These are phyloP conservation scores for Agonopterix heracliana DNA, from an alignment of 2,888 invertebrate genomes.

Conservation along the genomic window DNA sequence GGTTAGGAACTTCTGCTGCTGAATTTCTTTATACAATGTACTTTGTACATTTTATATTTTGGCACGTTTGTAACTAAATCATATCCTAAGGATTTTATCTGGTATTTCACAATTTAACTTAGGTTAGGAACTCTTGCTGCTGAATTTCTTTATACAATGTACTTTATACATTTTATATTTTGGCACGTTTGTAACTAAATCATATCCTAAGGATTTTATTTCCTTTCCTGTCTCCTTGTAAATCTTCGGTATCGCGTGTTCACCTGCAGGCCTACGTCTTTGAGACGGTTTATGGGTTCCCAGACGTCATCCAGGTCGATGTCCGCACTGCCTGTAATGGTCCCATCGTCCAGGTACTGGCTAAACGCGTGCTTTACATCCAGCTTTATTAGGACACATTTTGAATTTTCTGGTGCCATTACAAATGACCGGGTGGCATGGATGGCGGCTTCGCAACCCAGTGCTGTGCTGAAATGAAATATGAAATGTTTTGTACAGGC, in stretches of 20 bases:
- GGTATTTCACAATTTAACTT: background rate
- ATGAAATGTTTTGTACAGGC: too few relatives aligned
- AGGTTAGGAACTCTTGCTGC: background rate
- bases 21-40: background rate
- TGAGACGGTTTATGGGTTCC: too few relatives aligned
- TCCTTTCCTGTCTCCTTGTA: slow-evolving; percentile 6
- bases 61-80: background rate
- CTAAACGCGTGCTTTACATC: too few relatives aligned
- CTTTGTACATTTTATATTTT: background rate
- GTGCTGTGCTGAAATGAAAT: too few relatives aligned
- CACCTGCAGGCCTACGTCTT: too few relatives aligned
- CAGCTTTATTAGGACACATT: too few relatives aligned
- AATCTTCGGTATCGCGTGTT: background rate
- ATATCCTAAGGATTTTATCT: background rate
- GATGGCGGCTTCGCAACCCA: too few relatives aligned
- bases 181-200: background rate
- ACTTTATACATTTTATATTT: background rate
- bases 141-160: background rate
- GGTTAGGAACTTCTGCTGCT: background rate
- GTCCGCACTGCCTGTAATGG: too few relatives aligned
- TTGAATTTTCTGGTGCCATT: too few relatives aligned
- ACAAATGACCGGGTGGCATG: too few relatives aligned
- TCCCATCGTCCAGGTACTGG: too few relatives aligned
- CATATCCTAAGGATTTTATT: slow-evolving; percentile 6
- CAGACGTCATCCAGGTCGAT: too few relatives aligned